A percentile compares a stretch with the other conserved stretches of the same genome.
These are phyloP conservation scores for Garrulus glandarius DNA, from an alignment of 2,797 vertebrate species.

Conservation along the genomic window DNA sequence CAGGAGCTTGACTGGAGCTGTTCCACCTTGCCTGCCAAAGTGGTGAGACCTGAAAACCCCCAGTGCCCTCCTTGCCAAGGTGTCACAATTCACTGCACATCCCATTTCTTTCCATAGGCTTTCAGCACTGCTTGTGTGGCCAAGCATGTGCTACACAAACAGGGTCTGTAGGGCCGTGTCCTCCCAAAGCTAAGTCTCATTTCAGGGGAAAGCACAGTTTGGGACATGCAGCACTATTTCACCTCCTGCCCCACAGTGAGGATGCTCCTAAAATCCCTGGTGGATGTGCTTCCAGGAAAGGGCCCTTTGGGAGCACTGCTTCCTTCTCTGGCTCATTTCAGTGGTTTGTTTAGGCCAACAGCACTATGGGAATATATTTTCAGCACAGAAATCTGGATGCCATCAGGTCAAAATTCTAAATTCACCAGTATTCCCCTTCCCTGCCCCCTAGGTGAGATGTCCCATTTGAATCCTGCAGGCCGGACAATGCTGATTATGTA, in stretches of 20 bases:
- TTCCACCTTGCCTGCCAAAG: not conserved
- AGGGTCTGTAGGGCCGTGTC: not conserved
- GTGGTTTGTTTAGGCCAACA: not conserved
- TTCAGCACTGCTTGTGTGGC: not conserved
- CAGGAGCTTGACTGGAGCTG: not conserved
- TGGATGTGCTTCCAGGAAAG: not conserved
- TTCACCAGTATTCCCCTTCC: not conserved
- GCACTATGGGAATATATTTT: not conserved
- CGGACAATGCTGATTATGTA: not conserved
- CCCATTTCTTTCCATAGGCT: fast-evolving
- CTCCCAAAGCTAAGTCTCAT: not conserved
- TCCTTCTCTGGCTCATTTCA: not conserved
- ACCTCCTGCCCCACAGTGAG: not conserved
- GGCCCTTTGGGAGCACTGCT: not conserved
- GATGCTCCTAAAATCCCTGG: not conserved
- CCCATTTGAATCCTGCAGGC: not conserved
- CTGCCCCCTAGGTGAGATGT: not conserved
- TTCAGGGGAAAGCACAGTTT: not conserved
- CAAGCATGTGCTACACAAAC: fast-evolving
- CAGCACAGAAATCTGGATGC: not conserved
- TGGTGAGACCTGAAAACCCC: not conserved
- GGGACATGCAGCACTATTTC: not conserved
- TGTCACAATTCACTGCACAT: not conserved
- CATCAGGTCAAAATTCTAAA: not conserved
- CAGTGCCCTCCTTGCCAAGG: not conserved